phyloP scores from a whole-genome alignment of 2,888 invertebrate species.

The Ecliptopera silaceata region DNA sequence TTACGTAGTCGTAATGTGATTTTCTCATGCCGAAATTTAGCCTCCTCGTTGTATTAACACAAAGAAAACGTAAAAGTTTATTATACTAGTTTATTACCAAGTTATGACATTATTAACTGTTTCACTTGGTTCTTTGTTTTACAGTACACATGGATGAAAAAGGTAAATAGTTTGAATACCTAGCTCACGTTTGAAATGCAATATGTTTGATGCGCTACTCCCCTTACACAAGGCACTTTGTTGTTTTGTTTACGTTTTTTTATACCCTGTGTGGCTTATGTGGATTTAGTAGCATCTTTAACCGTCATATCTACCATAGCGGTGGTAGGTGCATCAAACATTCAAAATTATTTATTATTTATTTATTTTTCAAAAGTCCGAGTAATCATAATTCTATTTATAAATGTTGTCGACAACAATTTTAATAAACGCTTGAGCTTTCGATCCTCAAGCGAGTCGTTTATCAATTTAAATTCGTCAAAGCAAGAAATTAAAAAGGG shows the following conservation, averaged over 20 bases:
- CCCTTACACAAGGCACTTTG: constrained; percentile 13
- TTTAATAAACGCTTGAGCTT: too few species aligned
- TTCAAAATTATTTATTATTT: too few species aligned
- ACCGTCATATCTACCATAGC: not conserved
- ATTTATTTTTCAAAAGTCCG: too few species aligned
- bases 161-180: constrained; percentile 24
- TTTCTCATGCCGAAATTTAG: not conserved
- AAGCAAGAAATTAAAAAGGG: not conserved
- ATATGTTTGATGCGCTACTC: constrained; percentile 1
- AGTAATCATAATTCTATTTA: too few species aligned
- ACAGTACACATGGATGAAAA: constrained; percentile 28
- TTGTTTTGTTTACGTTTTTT: constrained; percentile 8
- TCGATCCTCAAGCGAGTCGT: too few species aligned
- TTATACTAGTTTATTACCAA: not conserved
- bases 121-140: constrained; percentile 28
- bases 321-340: not conserved
- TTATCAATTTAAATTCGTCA: not conserved
- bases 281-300: not conserved
- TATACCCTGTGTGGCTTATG: not conserved
- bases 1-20: not conserved
- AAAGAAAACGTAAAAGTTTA: not conserved
- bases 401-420: too few species aligned
- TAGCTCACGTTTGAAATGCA: constrained; percentile 26
- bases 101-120: not conserved
- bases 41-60: not conserved